Percentiles rank a stretch among this genome's conserved stretches.
Conservation (phyloP, 1,140 invertebrate species). For the Camponotus pennsylvanicus region DNA sequence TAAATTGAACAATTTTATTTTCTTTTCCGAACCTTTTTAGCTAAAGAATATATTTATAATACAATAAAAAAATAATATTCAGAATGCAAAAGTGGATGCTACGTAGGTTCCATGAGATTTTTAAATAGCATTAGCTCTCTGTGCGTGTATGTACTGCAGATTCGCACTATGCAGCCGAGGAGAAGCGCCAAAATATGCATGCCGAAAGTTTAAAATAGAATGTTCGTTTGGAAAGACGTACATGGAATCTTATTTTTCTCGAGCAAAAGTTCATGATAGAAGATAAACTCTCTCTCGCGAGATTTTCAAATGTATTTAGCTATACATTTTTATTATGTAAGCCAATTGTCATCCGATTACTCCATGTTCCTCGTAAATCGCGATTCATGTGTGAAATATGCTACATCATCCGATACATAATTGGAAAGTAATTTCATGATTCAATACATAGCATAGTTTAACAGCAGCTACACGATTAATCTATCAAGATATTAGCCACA, state of each 20-base stretch:
- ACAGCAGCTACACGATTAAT: not conserved
- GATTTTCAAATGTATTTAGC: not conserved
- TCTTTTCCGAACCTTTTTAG: too few species aligned
- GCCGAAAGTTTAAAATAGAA: conserved; percentile 32
- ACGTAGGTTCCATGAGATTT: too few species aligned
- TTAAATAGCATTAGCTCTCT: not conserved
- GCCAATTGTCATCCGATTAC: not conserved
- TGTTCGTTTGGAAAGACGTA: conserved; percentile 3
- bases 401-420: conserved; percentile 15
- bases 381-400: not conserved
- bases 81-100: too few species aligned
- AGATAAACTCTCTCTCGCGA: not conserved
- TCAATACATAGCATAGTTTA: conserved; percentile 1
- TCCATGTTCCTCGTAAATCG: conserved; percentile 20
- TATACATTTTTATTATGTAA: not conserved
- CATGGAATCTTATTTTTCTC: conserved; percentile 1
- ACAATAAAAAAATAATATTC: too few species aligned
- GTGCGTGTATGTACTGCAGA: not conserved
- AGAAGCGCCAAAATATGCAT: conserved; percentile 27
- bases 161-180: conserved; percentile 31
- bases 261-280: not conserved
- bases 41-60: not conserved
- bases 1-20: not conserved
- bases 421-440: conserved; percentile 31
- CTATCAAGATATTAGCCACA: conserved; percentile 20